Evolutionary conservation across 2,888 invertebrate species (phyloP).

Genomic region (Conistra vaccinii): DNA sequence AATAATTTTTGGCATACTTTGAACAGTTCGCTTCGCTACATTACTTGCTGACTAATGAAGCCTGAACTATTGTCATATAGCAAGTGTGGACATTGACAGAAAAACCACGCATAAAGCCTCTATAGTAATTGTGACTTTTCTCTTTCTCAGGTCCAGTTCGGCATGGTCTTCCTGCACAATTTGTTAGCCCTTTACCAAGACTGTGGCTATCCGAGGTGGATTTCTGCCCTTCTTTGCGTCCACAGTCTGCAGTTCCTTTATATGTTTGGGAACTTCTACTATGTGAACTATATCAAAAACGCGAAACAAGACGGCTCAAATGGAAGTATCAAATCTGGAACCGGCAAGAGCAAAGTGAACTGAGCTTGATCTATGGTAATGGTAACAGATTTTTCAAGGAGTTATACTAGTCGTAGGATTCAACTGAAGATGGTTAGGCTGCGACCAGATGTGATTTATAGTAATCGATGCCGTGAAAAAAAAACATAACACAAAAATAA

Average conservation of each 20-base stretch:
- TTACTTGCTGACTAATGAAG: too few species aligned
- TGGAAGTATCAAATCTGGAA: constrained; percentile 18
- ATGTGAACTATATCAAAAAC: constrained; percentile 57
- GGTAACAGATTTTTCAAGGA: constrained; percentile 4
- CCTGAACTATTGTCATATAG: too few species aligned
- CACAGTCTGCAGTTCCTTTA: constrained; percentile 60
- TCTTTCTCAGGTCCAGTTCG: constrained; percentile 65
- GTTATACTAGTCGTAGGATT: constrained; percentile 26
- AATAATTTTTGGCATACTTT: neutral
- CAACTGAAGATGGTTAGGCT: constrained; percentile 4
- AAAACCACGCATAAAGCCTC: too few species aligned
- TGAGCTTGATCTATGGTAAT: neutral
- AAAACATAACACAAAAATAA: too few species aligned
- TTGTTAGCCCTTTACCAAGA: constrained; percentile 37
- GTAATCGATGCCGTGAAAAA: neutral
- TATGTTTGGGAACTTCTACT: constrained; percentile 71
- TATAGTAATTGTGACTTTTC: neutral
- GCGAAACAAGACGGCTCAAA: neutral
- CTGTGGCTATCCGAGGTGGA: constrained; percentile 68
- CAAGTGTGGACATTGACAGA: too few species aligned
- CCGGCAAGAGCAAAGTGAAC: constrained; percentile 44
- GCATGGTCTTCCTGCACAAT: constrained; percentile 66
- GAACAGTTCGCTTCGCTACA: neutral
- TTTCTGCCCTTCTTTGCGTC: constrained; percentile 31
- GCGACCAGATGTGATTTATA: constrained; percentile 17